Percentiles rank a stretch among this genome's conserved stretches.
phyloP scores from a whole-genome alignment of 2,888 invertebrate genomes.

The Saturnia japonica region DNA sequence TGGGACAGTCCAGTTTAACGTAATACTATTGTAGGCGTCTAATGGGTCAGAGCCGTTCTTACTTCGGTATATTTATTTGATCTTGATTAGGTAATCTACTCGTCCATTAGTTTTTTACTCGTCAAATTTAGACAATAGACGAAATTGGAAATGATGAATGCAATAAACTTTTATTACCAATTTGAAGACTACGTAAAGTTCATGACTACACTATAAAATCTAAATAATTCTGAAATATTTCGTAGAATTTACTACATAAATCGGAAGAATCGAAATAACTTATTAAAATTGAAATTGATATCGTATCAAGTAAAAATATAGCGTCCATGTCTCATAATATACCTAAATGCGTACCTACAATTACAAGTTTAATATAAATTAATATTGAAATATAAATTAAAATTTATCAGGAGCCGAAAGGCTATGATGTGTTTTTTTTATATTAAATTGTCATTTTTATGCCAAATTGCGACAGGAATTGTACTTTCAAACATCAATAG shows the following conservation, averaged over 20 bases:
- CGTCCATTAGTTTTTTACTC: slow-evolving; percentile 45
- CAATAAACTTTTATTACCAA: not conserved
- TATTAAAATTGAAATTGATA: too few relatives aligned
- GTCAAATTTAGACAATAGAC: slow-evolving; percentile 48
- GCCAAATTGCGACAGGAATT: not conserved
- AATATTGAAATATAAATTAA: not conserved
- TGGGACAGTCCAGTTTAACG: slow-evolving; percentile 76
- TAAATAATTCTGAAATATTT: not conserved
- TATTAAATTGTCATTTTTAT: not conserved
- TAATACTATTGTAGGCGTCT: slow-evolving; percentile 60
- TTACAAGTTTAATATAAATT: not conserved
- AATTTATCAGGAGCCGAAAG: not conserved
- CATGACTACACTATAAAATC: not conserved
- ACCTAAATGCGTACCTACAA: not conserved
- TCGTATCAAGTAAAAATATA: not conserved
- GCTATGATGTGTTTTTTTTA: not conserved
- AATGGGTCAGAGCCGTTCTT: slow-evolving; percentile 40
- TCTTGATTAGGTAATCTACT: slow-evolving; percentile 62
- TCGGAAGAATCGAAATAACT: not conserved
- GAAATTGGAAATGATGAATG: not conserved
- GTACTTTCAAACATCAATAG: not conserved
- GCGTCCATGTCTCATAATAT: not conserved
- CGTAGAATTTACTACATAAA: not conserved
- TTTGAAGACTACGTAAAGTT: too few relatives aligned
- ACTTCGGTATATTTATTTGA: slow-evolving; percentile 38